Evolutionary conservation across 37 sponge, comb jelly and placozoan genomes (phyloP), one percentile per base, ranked within the genome.

Genomic region (Tethya wilhelma): DNA sequence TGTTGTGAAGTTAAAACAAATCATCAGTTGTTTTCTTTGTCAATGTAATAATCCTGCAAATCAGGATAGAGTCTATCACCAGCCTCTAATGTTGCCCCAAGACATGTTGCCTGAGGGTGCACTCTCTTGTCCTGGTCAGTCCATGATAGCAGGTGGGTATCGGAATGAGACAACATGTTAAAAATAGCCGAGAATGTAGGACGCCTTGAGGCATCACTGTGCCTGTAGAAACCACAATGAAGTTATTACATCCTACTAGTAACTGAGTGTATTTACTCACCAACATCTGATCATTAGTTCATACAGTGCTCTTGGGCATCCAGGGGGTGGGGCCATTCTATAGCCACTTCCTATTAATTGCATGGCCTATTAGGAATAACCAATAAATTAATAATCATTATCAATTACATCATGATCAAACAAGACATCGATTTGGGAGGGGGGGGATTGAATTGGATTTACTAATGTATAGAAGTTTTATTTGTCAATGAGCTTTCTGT

Each of bases 61-160:
- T 89, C 89, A 59, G 56, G 49, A 64, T 78, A 89, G 2, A 89
- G 72, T 36, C 53, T 38, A 2, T 76, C 38, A 22, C 79, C 67
- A 31, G 72, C 78, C 46, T 78, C 89, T 2, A 73, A 3, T 22
- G 83, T 79, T 23, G 69, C 83, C 14, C 89, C 89, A 9, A 89
- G 73, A 26, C 34, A 59, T 1, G 59, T 25, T 9, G n/a, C 68
- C 57, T 55, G 32, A 30, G 56, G 79, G 31, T 38, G 67, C 39
- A 23, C 57, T 1, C 36, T 17, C 29, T 8, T 6, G 22, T 79
- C 79, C 68, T 39, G 28, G 7, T 26, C 26, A 20, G n/a, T 59
- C 75, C 75, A 75, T 17, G 17, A 26, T 1, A 79, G 57, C 19
- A 79, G 79, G 8, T 55, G 56, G 33, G 79, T 29, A 36, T 67